Base-by-base conservation (phyloP, 2,888 invertebrate species). In the Catocala nupta region DNA sequence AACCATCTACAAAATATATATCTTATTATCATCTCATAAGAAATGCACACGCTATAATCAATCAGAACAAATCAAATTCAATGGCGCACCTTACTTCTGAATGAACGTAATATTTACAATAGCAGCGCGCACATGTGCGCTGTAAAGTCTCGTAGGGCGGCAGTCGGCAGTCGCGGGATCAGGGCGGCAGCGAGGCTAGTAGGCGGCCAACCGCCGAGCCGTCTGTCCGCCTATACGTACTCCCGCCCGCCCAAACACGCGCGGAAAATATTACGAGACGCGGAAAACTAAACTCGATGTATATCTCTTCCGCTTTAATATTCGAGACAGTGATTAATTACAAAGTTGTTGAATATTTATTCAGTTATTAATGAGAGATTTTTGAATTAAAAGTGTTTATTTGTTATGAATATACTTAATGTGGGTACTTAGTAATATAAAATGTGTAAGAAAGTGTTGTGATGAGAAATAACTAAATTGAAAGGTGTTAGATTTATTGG, bases 161-260 rank as follows among this genome's bases (percentile, higher is more conserved):
- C 8, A 6, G 16, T 9, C 36, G 36, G 43, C 43, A 39, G 36
- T 10, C 5, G 5, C n/a, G 43, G 47, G 13, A 4, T 16, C 11
- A 11, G 57, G 43, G 39, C 50, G 43, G 57, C 33, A 12, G 16
- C 7, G 48, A 79, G 77, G 75, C 80, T 59, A 85, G 80, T 85
- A 70, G 81, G 83, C 80, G 70, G 60, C 75, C 65, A 71, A 80
- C 70, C 81, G 80, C 76, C 77, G 77, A 59, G 69, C 71, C 65
- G 68, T 63, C 77, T 80, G 75, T 80, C 81, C 79, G 81, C 81
- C 80, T 71, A 54, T 48, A 47, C 61, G 58, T 65, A 7, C 72
- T 67, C 71, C 73, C 78, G 73, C 76, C 80, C 69, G 63, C 48
- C 55, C 34, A 10, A 10, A 12, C 36, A 1, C 44, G 34, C 51